Evolutionary conservation across 2,888 invertebrate genomes (phyloP), one percentile per base, ranked within the genome.

Genomic region (Ochropleura leucogaster): DNA sequence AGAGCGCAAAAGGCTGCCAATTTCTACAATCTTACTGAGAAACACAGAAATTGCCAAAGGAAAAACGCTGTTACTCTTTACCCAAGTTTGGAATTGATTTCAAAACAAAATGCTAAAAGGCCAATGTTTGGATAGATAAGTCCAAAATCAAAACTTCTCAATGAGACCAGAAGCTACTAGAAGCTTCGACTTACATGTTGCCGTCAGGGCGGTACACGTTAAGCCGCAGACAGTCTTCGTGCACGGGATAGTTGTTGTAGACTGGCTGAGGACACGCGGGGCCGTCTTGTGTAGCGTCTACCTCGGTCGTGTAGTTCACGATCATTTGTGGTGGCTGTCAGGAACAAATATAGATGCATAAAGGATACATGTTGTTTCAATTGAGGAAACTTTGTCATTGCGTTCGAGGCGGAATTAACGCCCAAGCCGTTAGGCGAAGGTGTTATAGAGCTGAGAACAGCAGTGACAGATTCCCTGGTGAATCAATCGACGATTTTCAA

Each of bases 161-260:
- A 66, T 66, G 20, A 60, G 49, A 18, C 12, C 1, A 4, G 10
- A n/a, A 68, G 14, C 7, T 30, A 59, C 40, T 18, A 42, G 60
- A 40, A n/a, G 8, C 30, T 44, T 6, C 12, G 60, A 62, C 84
- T 77, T 49, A 90, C 90, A 69, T 88, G n/a, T 83, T 85, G 4
- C 84, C 84, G 0, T 74, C 80, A 0, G 93, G 93, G 0, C 92
- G 96, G 85, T 97, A 98, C 0, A 98, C 97, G 80, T 98, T 98
- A 51, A 98, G 90, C 20, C 97, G 93, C 0, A 98, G 94, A 88
- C 98, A 98, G 89, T 98, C 97, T 87, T 98, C 98, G 65, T 97
- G 96, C 60, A 97, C 89, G 18, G 85, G 90, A 79, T 92, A 93
- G 70, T 87, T 65, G 14, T 89, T 85, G 30, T 88, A 91, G 70